Evolutionary conservation across 2,797 vertebrate genomes (phyloP).

Genomic region (Urocyon cinereoargenteus): DNA sequence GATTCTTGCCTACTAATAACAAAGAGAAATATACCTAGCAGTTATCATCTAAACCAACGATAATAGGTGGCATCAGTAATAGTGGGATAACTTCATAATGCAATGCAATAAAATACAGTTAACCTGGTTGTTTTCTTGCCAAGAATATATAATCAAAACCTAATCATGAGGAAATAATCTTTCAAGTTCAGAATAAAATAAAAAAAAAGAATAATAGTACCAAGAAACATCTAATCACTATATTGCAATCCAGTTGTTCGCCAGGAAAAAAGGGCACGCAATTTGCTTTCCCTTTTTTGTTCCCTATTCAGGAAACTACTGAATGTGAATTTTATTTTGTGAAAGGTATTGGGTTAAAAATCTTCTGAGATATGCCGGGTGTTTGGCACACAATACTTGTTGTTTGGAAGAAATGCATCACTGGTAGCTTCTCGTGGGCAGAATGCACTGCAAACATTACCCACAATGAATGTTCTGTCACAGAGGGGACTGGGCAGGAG

Average conservation of each 20-base stretch:
- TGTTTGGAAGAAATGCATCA: conserved; percentile 54
- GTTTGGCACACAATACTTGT: neutral
- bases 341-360: conserved; percentile 3
- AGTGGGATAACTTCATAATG: neutral
- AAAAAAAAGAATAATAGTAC: conserved; percentile 3
- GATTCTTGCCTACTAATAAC: neutral
- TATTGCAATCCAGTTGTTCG: neutral
- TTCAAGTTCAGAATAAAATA: conserved; percentile 10
- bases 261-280: neutral
- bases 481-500: conserved; percentile 51
- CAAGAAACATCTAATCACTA: conserved; percentile 28
- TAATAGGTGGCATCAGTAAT: neutral
- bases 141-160: conserved; percentile 37
- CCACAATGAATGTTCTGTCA: conserved; percentile 75
- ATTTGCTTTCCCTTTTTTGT: neutral
- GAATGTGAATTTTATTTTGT: conserved; percentile 17
- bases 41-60: neutral
- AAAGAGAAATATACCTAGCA: neutral
- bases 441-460: conserved; percentile 60
- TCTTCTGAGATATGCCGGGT: conserved; percentile 14
- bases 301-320: neutral
- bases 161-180: conserved; percentile 38
- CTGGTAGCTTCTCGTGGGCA: conserved; percentile 47
- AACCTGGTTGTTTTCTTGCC: neutral
- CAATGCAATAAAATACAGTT: neutral